Evolutionary conservation across 2,113 vertebrate genomes (phyloP).

Genomic region (Protobothrops mucrosquamatus): DNA sequence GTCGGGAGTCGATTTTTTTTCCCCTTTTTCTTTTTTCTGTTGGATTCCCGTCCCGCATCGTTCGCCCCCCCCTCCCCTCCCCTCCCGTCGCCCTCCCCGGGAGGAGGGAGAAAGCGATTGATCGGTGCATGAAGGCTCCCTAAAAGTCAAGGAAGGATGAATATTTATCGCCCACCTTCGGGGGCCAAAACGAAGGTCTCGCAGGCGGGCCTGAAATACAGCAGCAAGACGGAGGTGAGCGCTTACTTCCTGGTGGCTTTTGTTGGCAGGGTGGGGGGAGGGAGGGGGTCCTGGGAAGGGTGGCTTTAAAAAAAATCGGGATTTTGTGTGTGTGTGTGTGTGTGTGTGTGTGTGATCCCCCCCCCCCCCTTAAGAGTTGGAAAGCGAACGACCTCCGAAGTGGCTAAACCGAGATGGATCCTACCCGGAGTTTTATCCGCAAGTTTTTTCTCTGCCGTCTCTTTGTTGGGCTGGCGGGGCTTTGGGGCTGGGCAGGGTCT

Average conservation of each 20-base stretch:
- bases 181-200: not conserved
- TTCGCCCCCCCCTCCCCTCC: too few species aligned
- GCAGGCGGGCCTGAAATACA: slow-evolving; percentile 45
- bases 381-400: not conserved
- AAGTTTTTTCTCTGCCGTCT: not conserved
- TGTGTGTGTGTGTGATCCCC: too few species aligned
- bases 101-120: too few species aligned
- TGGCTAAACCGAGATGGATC: not conserved
- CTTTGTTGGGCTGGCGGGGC: not conserved
- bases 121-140: not conserved
- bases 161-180: not conserved
- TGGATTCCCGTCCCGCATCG: too few species aligned
- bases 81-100: too few species aligned
- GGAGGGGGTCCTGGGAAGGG: accelerated
- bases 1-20: not conserved
- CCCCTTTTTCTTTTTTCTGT: not conserved
- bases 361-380: not conserved
- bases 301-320: not conserved
- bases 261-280: accelerated
- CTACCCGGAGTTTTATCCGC: not conserved
- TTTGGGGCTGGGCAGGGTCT: not conserved
- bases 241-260: not conserved
- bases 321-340: not conserved
- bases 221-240: slow-evolving; percentile 39
- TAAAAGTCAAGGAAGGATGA: not conserved